These are phyloP conservation scores for Drosophila obscura DNA, from an alignment of 1,140 invertebrate species.

Conservation along the genomic window DNA sequence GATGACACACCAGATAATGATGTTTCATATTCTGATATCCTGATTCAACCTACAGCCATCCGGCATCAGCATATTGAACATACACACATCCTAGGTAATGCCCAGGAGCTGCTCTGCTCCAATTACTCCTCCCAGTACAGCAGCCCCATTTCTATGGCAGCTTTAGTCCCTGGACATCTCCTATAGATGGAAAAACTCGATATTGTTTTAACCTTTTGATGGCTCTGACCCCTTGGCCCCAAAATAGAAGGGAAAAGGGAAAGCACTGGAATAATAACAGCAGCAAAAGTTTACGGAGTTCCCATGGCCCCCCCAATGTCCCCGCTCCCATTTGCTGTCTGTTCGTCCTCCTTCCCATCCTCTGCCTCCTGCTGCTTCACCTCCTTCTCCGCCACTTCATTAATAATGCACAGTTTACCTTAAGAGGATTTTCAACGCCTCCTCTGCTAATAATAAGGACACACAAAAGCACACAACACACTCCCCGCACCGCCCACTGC, in stretches of 20 bases:
- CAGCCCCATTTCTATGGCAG: too few species aligned
- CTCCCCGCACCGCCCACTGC: slow-evolving; percentile 16
- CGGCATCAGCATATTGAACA: too few species aligned
- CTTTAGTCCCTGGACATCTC: too few species aligned
- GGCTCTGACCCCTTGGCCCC: slow-evolving; percentile 28
- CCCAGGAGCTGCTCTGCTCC: too few species aligned
- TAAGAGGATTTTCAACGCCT: slow-evolving; percentile 80
- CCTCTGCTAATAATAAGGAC: slow-evolving; percentile 75
- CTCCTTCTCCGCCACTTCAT: slow-evolving; percentile 44
- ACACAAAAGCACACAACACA: slow-evolving; percentile 52
- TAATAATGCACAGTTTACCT: slow-evolving; percentile 81
- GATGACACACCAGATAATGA: too few species aligned
- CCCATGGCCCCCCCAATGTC: slow-evolving; percentile 17
- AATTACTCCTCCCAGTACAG: too few species aligned
- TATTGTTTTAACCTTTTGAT: slow-evolving; percentile 1
- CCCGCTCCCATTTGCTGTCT: neutral
- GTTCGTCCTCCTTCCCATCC: neutral
- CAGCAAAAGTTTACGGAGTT: neutral
- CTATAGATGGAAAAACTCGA: neutral
- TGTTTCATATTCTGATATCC: too few species aligned
- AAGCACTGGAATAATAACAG: too few species aligned
- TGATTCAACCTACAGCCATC: too few species aligned
- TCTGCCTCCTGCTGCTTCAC: too few species aligned
- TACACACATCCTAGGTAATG: too few species aligned
- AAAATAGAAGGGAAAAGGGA: slow-evolving; percentile 32